These are phyloP conservation scores for Oenanthe melanoleuca DNA, from an alignment of 2,113 vertebrate genomes.

Conservation along the genomic window DNA sequence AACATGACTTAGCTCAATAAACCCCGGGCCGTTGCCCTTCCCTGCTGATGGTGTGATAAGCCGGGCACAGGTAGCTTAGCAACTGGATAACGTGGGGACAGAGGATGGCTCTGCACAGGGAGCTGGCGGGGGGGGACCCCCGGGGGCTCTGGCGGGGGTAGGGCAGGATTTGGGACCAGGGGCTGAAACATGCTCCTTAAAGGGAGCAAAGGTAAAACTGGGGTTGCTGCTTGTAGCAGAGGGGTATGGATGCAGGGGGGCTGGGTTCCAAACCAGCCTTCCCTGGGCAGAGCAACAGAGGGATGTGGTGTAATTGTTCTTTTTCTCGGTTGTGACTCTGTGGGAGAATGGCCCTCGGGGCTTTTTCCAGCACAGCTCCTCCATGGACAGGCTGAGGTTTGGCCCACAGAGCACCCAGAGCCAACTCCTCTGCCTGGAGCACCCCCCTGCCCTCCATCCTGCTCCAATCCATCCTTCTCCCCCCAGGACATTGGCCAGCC, in stretches of 20 bases:
- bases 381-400: not conserved
- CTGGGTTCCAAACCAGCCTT: not conserved
- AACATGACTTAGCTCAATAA: conserved; percentile 11
- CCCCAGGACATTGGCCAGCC: not conserved
- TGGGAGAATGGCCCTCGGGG: not conserved
- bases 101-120: not conserved
- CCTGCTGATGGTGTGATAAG: conserved; percentile 11
- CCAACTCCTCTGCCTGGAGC: not conserved
- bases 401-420: fast-evolving
- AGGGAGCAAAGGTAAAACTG: not conserved
- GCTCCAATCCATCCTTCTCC: not conserved
- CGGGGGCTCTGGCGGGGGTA: not conserved
- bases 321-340: fast-evolving
- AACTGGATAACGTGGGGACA: not conserved
- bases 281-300: not conserved
- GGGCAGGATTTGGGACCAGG: not conserved
- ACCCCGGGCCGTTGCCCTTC: conserved; percentile 39
- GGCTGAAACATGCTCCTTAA: not conserved
- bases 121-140: not conserved
- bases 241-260: not conserved
- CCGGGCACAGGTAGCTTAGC: conserved; percentile 33
- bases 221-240: not conserved
- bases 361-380: not conserved
- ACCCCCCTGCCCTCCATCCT: not conserved
- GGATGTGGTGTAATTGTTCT: not conserved